These are phyloP conservation scores for Cepphus grylle DNA, from an alignment of 2,113 vertebrate genomes.

Conservation along the genomic window DNA sequence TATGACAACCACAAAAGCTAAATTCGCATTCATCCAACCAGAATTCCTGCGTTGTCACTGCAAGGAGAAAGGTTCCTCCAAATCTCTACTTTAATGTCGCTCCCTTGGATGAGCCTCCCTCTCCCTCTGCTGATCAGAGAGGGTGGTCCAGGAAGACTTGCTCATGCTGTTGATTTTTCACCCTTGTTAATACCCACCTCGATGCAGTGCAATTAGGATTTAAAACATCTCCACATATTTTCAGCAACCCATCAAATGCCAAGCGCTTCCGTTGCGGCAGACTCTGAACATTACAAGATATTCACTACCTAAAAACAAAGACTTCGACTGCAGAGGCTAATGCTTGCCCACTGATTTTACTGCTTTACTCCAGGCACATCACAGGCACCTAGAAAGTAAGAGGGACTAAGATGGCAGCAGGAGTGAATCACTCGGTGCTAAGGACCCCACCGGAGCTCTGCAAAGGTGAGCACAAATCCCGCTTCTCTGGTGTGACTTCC, in stretches of 20 bases:
- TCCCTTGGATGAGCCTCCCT: background rate
- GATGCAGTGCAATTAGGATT: background rate
- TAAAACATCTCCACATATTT: background rate
- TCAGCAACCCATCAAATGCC: background rate
- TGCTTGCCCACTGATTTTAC: background rate
- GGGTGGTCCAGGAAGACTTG: background rate
- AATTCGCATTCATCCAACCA: background rate
- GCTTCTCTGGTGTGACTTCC: background rate
- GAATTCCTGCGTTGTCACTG: background rate
- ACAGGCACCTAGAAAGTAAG: background rate
- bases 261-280: background rate
- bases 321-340: background rate
- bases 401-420: background rate
- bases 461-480: background rate
- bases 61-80: background rate
- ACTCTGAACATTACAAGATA: accelerated
- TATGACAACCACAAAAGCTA: background rate
- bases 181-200: background rate
- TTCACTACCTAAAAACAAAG: background rate
- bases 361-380: background rate
- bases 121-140: background rate
- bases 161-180: background rate
- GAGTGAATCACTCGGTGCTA: background rate
- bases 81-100: background rate
- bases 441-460: background rate